Conservation (phyloP, 2,888 invertebrate genomes). For the Capitulum mitella region DNA sequence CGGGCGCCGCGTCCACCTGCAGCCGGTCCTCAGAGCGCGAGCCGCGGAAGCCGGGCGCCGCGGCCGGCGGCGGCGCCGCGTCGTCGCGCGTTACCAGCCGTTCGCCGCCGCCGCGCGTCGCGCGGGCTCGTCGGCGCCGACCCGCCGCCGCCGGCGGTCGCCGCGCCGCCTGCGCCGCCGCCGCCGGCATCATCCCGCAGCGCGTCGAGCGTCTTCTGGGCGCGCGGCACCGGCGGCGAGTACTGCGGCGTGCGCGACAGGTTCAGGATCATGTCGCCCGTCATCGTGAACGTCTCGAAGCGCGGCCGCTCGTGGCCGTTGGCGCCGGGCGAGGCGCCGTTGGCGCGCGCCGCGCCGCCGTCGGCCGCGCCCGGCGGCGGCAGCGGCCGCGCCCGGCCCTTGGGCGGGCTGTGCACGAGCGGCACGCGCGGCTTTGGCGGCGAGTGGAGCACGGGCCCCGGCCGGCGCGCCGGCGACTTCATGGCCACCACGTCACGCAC, state of each 20-base stretch:
- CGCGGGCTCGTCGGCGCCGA: constrained; percentile 29
- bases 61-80: constrained; percentile 39
- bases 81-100: constrained; percentile 40
- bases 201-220: constrained; percentile 30
- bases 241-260: constrained; percentile 62
- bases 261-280: constrained; percentile 90
- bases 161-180: background rate
- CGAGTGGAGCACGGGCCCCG: constrained; percentile 29
- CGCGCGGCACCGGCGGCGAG: constrained; percentile 31
- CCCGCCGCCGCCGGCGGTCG: constrained; percentile 26
- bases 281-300: constrained; percentile 96
- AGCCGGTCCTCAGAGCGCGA: constrained; percentile 88
- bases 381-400: constrained; percentile 20
- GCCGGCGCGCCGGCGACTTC: constrained; percentile 31
- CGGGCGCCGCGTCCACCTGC: constrained; percentile 82
- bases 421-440: constrained; percentile 14
- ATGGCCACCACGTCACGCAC: constrained; percentile 37
- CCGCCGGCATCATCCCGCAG: constrained; percentile 47
- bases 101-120: constrained; percentile 47
- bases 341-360: constrained; percentile 26
- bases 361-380: constrained; percentile 29
- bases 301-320: constrained; percentile 37
- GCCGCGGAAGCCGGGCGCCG: constrained; percentile 66
- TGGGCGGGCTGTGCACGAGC: constrained; percentile 20
- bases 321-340: constrained; percentile 30